Base-by-base conservation (phyloP, 1,140 invertebrate species). In the Hyles vespertilio region DNA sequence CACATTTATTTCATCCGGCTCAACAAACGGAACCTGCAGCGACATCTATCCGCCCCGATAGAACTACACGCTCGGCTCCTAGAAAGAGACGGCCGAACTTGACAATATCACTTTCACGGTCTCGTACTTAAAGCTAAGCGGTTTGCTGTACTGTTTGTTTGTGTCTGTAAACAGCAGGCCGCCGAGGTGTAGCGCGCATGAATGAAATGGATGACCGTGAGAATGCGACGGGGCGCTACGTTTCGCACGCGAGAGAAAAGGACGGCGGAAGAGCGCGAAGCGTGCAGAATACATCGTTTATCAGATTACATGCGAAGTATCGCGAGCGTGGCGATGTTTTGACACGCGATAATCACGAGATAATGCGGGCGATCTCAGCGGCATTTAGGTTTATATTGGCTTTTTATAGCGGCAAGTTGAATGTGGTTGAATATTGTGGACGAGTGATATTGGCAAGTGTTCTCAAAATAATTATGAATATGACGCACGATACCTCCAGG, bases 321-420 rank as follows among this genome's bases (percentile, higher is more conserved):
- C 87, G 83, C 83, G 81, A 87, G 84, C 84, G 85, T 87, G 84
- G 87, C 79, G 84, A 89, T 89, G 88, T 89, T 89, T 89, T 89
- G 88, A 89, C 88, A 89, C 85, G 87, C 85, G 88, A 89, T 89
- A 89, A 89, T 89, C 85, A 87, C 78, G 77, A 87, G 86, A 88
- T 89, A 89, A 89, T 89, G 79, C 86, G 77, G 72, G 74, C 84
- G 82, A 89, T 89, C 84, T 84, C 78, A 61, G 70, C 74, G 76
- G 76, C 83, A 74, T 84, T 89, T 87, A 86, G 82, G 83, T 86
- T 86, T 81, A 87, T 85, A 89, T 86, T 87, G 76, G 78, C 81
- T 89, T 89, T 87, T 85, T 84, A 79, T 80, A 78, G 74, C 69
- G 67, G 62, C 63, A 63, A 73, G 69, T 74, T 65, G 70, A 77